Base-by-base conservation (phyloP, 2,797 vertebrate genomes). In the Erpetoichthys calabaricus region DNA sequence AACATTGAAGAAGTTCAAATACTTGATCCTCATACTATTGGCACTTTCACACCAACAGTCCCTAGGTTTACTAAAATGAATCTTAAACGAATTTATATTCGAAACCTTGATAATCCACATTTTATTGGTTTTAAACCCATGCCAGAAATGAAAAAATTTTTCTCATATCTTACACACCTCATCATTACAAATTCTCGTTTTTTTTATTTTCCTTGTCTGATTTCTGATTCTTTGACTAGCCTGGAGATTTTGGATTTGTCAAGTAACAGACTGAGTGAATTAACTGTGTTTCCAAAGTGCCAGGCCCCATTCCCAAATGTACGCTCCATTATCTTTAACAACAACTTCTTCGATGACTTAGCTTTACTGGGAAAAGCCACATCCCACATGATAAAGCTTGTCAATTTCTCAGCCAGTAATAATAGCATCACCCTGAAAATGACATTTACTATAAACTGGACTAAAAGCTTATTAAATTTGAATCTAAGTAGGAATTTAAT, bases 41-140 rank as follows among this genome's bases (percentile, higher is more conserved):
- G 56, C 43, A 53, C 8, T 1, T 62, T 56, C 44, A 4, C 9
- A 2, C 8, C 46, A 45, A 4, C 4, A 4, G 5, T 53, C 42
- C 3, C 7, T 5, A 8, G 45, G 6, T 25, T 44, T 44, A 7
- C 57, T 8, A 42, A 57, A 51, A 10, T 51, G n/a, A 41, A 8
- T 45, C 9, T 62, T 41, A 56, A 6, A 43, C 57, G 47, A 25
- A 3, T 62, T 47, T 46, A 41, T 41, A n/a, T 62, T 5, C 50
- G 10, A 10, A 44, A 57, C 44, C 3, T 62, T 8, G 3, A 44
- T 8, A 62, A 62, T 53, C 60, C 60, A 43, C 57, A 57, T 7
- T 62, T 62, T 47, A 53, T 45, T n/a, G 4, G 5, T 6, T 62
- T 62, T 53, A 45, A 51, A 41, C 53, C 60, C 42, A 50, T 56